Evolutionary conservation across 2,113 vertebrate species (phyloP), one percentile per base, ranked within the genome.

Genomic region (Anthoscopus minutus): DNA sequence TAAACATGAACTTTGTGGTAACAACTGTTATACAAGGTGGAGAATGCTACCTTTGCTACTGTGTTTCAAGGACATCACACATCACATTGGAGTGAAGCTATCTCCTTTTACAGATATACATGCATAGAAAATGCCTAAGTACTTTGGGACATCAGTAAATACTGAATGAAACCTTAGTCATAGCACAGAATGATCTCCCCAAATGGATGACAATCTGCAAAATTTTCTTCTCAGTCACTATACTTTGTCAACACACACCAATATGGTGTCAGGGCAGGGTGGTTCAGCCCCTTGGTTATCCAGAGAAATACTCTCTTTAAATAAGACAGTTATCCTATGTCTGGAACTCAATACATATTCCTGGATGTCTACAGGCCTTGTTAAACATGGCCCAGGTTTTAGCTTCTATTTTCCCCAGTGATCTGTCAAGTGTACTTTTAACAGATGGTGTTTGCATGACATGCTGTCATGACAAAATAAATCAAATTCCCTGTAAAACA

Each of bases 391-490:
- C 10, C 47, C 67, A 82, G 65, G 37, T 81, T 89, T 88, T 50
- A 70, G n/a, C 18, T 88, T 76, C 20, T 64, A 10, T 71, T 82
- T 88, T 96, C 60, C 61, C 73, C 33, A 48, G 21, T 69, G 69
- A 80, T 71, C 54, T 74, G 60, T 82, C 66, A 90, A 92, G n/a
- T 22, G 11, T 15, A 50, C 35, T 88, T 89, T 78, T 74, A 89
- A 93, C 81, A 93, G 83, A 92, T 91, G 82, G 81, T 90, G 58
- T 45, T 62, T 72, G 47, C 3, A 20, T 79, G 94, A 72, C 82
- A 88, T 66, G 30, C 56, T 94, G 86, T 90, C 89, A 66, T 37
- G 83, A 92, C 27, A 95, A 84, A 88, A 88, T 65, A 90, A 84
- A 92, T 91, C 33, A 33, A 81, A 50, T 71, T 93, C 56, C 57